These are phyloP conservation scores for Phaenicophaeus curvirostris DNA, from an alignment of 2,797 vertebrate genomes.

Conservation along the genomic window DNA sequence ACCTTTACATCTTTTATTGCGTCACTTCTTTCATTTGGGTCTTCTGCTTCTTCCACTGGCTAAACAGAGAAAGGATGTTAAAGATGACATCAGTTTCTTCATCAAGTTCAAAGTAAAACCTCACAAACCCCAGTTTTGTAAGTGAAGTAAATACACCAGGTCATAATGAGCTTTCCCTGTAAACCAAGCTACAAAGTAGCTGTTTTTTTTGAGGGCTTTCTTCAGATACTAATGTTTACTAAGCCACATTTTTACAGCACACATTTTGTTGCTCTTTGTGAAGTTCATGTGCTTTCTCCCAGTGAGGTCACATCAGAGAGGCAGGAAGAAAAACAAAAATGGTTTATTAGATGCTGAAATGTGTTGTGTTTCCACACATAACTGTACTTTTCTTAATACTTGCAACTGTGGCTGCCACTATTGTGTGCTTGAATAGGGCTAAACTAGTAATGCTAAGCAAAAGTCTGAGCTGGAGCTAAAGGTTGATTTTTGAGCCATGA, in stretches of 20 bases:
- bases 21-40: constrained; percentile 30
- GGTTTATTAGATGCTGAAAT: neutral
- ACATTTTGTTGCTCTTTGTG: neutral
- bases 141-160: neutral
- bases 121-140: neutral
- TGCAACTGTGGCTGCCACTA: neutral
- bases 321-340: neutral
- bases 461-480: neutral
- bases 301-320: neutral
- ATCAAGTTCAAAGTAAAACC: neutral
- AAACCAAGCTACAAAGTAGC: neutral
- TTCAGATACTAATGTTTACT: too few relatives aligned
- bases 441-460: neutral
- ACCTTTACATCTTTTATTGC: constrained; percentile 76
- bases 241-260: neutral
- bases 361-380: neutral
- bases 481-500: neutral
- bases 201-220: neutral
- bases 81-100: neutral
- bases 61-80: constrained; percentile 14
- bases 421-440: neutral
- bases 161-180: neutral
- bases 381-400: neutral
- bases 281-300: neutral
- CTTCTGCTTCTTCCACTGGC: constrained; percentile 71